Percentiles rank a stretch among this genome's conserved stretches.
These are phyloP conservation scores for Halictus quadricinctus DNA, from an alignment of 2,888 invertebrate species.

Conservation along the genomic window DNA sequence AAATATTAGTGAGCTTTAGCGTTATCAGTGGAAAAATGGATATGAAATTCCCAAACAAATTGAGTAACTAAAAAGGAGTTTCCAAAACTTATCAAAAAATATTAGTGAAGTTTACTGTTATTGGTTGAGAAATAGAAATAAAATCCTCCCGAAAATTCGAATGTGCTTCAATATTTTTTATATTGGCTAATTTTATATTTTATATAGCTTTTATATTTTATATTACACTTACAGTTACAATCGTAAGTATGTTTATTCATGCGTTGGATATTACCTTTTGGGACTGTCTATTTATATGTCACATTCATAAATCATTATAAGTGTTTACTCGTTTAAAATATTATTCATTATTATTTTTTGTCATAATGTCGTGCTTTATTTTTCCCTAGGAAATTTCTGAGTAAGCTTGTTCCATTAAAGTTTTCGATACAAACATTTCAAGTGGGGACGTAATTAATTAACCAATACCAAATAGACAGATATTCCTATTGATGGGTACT, in stretches of 20 bases:
- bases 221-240: too few species aligned
- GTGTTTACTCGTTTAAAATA: not conserved
- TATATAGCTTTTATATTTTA: not conserved
- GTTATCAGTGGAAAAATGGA: not conserved
- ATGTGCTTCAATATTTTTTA: not conserved
- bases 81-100: not conserved
- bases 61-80: not conserved
- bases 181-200: not conserved
- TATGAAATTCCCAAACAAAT: not conserved
- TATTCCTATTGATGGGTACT: constrained; percentile 4
- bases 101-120: not conserved
- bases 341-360: not conserved
- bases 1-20: not conserved
- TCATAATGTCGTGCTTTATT: not conserved
- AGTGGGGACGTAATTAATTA: not conserved
- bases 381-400: too few species aligned
- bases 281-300: not conserved
- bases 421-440: not conserved
- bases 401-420: not conserved
- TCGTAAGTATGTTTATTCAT: not conserved
- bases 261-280: not conserved
- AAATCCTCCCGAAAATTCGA: not conserved
- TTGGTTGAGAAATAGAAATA: too few species aligned
- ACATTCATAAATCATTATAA: not conserved
- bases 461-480: not conserved